Evolutionary conservation across 2,888 invertebrate species (phyloP).

Genomic region (Zhengitettix transpicula): DNA sequence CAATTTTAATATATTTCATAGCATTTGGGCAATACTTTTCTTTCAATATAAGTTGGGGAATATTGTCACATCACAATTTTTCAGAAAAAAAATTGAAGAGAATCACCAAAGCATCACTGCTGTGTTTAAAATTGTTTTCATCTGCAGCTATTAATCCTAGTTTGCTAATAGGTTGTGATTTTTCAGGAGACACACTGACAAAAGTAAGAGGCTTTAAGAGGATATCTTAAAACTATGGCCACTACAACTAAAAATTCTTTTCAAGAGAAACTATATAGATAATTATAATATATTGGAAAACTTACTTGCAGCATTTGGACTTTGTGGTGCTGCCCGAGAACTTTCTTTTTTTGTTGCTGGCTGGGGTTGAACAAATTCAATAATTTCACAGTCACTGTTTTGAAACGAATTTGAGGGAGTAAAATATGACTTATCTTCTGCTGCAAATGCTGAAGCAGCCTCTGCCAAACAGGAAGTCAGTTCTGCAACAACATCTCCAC

Average conservation of each 20-base stretch:
- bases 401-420: no score
- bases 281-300: background rate
- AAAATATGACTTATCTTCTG: slow-evolving; percentile 13
- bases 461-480: slow-evolving; percentile 25
- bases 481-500: slow-evolving; percentile 18
- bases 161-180: no score
- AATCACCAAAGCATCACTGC: no score
- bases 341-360: background rate
- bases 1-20: no score
- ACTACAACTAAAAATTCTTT: background rate
- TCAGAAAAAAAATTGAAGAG: no score
- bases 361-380: background rate
- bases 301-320: slow-evolving; percentile 13
- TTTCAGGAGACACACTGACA: no score
- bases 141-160: no score
- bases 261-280: background rate
- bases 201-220: no score
- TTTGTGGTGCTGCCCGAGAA: slow-evolving; percentile 5
- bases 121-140: no score
- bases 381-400: no score
- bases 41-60: background rate
- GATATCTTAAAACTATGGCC: no score
- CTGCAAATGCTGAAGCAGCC: slow-evolving; percentile 23
- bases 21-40: background rate
- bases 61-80: background rate